Base-by-base conservation (phyloP, 2,113 vertebrate species). In the Tautogolabrus adspersus region DNA sequence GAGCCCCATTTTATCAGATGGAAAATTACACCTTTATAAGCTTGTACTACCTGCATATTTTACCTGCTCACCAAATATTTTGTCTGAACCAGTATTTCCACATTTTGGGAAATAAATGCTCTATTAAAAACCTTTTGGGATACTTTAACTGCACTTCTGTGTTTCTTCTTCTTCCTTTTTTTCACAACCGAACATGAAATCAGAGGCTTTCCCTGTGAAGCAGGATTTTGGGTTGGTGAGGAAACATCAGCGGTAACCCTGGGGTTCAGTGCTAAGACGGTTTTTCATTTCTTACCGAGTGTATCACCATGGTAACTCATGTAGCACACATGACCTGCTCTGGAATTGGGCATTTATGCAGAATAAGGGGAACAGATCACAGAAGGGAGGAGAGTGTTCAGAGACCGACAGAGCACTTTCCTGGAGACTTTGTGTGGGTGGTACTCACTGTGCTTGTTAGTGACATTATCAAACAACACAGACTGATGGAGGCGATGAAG, bases 11-110 rank as follows among this genome's bases (percentile, higher is more conserved):
- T 96, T 96, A 96, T 96, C 95, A 95, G 92, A 96, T 95, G 95
- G 94, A 88, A 93, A 95, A 94, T 74, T 95, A 93, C 90, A 93
- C 95, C 93, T 95, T 93, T 94, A 95, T 96, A 96, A 96, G 96
- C 96, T 97, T 98, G 93, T 96, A 96, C 89, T 93, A 95, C 94
- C 87, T 91, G 95, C 94, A 96, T 96, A 96, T 97, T 97, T 97
- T 96, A 96, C 93, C 95, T 96, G 95, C 94, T 94, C 81, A 89
- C 89, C 90, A 91, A 94, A 95, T 96, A 96, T 94, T 93, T 95
- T 94, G 94, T 97, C 95, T 95, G 91, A 96, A 96, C 91, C 92
- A 95, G 93, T 97, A 95, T 97, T 97, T 97, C 96, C 96, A 96
- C 92, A 79, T 95, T 94, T 89, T 90, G 95, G 96, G 94, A 96